Base-by-base conservation (phyloP, 1,140 invertebrate species). In the Branchinecta lynchi region DNA sequence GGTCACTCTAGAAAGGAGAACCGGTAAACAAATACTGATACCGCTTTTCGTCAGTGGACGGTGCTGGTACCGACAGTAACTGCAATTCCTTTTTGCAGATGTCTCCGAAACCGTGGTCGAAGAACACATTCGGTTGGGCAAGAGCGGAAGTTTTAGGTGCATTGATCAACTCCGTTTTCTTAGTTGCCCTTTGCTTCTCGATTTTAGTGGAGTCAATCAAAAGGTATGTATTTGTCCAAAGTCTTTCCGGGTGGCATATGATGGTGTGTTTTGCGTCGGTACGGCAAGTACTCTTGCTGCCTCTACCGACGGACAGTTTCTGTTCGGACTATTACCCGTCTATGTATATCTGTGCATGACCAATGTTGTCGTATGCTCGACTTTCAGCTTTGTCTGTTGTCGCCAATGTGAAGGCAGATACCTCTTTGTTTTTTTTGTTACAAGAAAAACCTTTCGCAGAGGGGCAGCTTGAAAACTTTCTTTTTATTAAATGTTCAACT, bases 81-180 rank as follows among this genome's bases (percentile, higher is more conserved):
- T 32, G 32, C 32, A 32, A 32, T 32, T 32, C n/a, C 17, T 71
- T 70, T 17, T 79, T 81, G 21, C 78, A 93, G 90, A 93, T 94
- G 89, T 92, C 91, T 70, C 90, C 91, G 74, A 92, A 92, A 78
- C 92, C 92, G 82, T 94, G 91, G 89, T 90, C 90, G 7, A 94
- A 93, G 79, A 94, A 94, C 77, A 94, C 92, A 7, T 96, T 94
- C 76, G 92, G 92, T 8, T 96, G 92, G 91, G 92, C 92, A 2
- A 82, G 92, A 74, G 90, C 92, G 0, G 92, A 95, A 80, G 90
- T 96, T 0, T 78, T 96, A n/a, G 92, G 92, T n/a, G 90, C 91
- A 2, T 79, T 95, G 66, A 89, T 94, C 0, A 94, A 94, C 79
- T 90, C 91, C 3, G 90, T 94, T 43, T 96, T 96, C 78, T 83